Evolutionary conservation across 2,888 invertebrate species (phyloP).

Genomic region (Lathronympha strigana): DNA sequence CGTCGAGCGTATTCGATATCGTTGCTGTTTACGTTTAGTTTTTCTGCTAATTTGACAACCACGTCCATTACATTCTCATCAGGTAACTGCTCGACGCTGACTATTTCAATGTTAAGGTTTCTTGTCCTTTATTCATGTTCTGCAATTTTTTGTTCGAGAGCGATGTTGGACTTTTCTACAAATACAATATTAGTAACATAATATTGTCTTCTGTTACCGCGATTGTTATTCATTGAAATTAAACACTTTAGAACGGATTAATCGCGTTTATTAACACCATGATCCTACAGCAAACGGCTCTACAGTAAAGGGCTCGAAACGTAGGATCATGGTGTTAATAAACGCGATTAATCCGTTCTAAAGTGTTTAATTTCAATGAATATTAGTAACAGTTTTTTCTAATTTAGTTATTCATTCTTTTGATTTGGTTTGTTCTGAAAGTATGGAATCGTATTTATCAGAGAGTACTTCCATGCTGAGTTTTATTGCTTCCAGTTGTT

Average conservation of each 20-base stretch:
- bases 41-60: neutral
- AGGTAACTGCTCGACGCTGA: conserved; percentile 40
- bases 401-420: neutral
- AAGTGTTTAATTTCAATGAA: too few species aligned
- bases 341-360: too few species aligned
- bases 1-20: neutral
- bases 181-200: conserved; percentile 8
- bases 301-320: too few species aligned
- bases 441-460: neutral
- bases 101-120: conserved; percentile 41
- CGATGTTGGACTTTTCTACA: conserved; percentile 32
- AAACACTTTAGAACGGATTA: too few species aligned
- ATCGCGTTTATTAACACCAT: too few species aligned
- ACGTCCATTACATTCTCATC: conserved; percentile 27
- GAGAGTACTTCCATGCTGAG: neutral
- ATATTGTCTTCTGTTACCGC: too few species aligned
- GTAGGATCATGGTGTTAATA: too few species aligned
- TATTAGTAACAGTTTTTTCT: conserved; percentile 20
- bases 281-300: too few species aligned
- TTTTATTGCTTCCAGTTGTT: neutral
- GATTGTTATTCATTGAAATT: too few species aligned
- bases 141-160: conserved; percentile 32
- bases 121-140: conserved; percentile 10
- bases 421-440: neutral
- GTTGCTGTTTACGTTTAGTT: neutral